Base-by-base conservation (phyloP, 1,140 invertebrate genomes). In the Bombus haemorrhoidalis region DNA sequence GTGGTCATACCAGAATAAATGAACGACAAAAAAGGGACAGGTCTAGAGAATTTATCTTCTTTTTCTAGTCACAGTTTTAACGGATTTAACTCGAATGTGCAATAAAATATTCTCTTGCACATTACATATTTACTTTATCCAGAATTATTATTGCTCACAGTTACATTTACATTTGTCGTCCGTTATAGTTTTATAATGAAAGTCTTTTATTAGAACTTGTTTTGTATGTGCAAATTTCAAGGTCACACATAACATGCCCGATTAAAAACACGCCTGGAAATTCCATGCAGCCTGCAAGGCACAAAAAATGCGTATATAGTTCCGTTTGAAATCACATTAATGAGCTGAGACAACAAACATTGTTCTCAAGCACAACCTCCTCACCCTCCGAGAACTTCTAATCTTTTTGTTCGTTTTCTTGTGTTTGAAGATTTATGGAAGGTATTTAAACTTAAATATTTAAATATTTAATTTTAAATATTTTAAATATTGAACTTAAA, bases 1-100 rank as follows among this genome's bases (percentile, higher is more conserved):
- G 43, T 68, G 72, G 41, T 18, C 32, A n/a, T 47, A 47, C 41
- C 3, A 34, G 59, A 53, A 72, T 73, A 64, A 82, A 81, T 72
- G 32, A 81, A 28, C 18, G 37, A 15, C 28, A 12, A 22, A n/a
- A 34, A 73, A 74, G 18, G 12, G 57, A 53, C n/a, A 3, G 34
- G 0, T 59, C 8, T n/a, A n/a, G 64, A 13, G 34, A 59, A 12
- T 8, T 25, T 53, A 8, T 37, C 13, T 22, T 71, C 8, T 22
- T 81, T 57, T n/a, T n/a, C 25, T 1, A 18, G 25, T 15, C 2
- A 32, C 22, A 1, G 12, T 25, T 43, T 57, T 25, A 47, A 34
- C 12, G 5, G 12, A 43, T 43, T 57, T 25, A 66, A 43, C 22
- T 64, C 18, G 25, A 9, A 18, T 32, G 43, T 37, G 34, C 25